Evolutionary conservation across 2,888 invertebrate genomes (phyloP), one percentile per base, ranked within the genome.

Genomic region (Mesochorus sp.): DNA sequence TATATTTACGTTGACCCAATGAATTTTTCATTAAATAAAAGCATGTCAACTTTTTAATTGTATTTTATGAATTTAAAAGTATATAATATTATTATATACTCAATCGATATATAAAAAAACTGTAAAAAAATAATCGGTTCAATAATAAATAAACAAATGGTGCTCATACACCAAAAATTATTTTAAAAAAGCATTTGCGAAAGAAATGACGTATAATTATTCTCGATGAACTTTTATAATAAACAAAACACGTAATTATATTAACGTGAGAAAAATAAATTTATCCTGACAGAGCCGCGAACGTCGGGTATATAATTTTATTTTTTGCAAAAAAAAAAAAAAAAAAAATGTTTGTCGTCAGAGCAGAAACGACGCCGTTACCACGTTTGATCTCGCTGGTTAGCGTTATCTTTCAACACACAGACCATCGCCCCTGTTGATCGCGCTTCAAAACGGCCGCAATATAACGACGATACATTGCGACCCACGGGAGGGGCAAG

Each of bases 371-470:
- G 83, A 79, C 81, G 84, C 82, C 81, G 82, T 85, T 85, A 79
- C 83, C 88, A 90, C 90, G 88, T 90, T 90, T 90, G 90, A 90
- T 90, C 90, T 89, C 87, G 85, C 68, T 78, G 83, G 82, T 79
- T 55, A 85, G 84, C 84, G 74, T 84, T 88, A 84, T 86, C 88
- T 88, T 87, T n/a, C n/a, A n/a, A n/a, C n/a, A n/a, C n/a, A n/a
- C n/a, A n/a, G n/a, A n/a, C n/a, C 88, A 85, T 84, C 87, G 85
- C 37, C 86, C 85, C 85, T 83, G 86, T 83, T 82, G 85, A 85
- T 84, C 82, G 74, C 77, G 81, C 72, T 70, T 80, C 76, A 81
- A 21, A 71, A 62, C 55, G 55, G 71, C 39, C 57, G n/a, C n/a
- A n/a, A n/a, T n/a, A n/a, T n/a, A 61, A 49, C 47, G 44, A 47